A percentile compares a stretch with the other conserved stretches of the same genome.
Conservation (phyloP, 2,888 invertebrate genomes). For the Chrysotoxum bicinctum region DNA sequence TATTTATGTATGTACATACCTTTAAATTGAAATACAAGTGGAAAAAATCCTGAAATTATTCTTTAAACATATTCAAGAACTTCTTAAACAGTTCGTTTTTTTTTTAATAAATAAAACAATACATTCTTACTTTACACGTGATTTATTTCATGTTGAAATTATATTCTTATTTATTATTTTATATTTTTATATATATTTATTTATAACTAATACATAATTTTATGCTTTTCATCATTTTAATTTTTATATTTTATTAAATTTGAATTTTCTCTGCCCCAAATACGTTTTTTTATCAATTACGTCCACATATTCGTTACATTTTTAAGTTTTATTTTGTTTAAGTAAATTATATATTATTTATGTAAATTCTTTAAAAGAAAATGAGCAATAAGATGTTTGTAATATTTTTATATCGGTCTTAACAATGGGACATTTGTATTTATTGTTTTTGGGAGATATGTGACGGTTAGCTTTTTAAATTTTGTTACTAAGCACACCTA, state of each 20-base stretch:
- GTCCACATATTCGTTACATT: slow-evolving; percentile 47
- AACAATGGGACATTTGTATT: slow-evolving; percentile 29
- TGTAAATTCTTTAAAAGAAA: slow-evolving; percentile 29
- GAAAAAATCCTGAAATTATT: too few species aligned
- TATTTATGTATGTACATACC: too few species aligned
- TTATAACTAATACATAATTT: slow-evolving; percentile 65
- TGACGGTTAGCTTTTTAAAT: slow-evolving; percentile 49
- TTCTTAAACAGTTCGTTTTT: too few species aligned
- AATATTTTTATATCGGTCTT: slow-evolving; percentile 23
- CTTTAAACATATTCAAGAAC: too few species aligned
- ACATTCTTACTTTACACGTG: slow-evolving; percentile 47
- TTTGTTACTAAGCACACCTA: slow-evolving; percentile 61
- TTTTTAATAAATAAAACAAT: too few species aligned
- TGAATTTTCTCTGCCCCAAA: slow-evolving; percentile 40
- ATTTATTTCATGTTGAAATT: slow-evolving; percentile 68
- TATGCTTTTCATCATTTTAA: slow-evolving; percentile 41
- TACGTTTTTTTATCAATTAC: slow-evolving; percentile 20
- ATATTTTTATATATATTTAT: slow-evolving; percentile 49
- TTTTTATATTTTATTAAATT: slow-evolving; percentile 17
- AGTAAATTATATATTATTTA: slow-evolving; percentile 9
- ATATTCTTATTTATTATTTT: slow-evolving; percentile 57
- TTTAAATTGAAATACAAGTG: too few species aligned
- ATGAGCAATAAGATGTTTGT: slow-evolving; percentile 20
- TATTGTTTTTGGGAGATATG: slow-evolving; percentile 49
- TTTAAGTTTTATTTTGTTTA: slow-evolving; percentile 29